Conservation (phyloP, 2,113 vertebrate genomes). For the Psilopogon haemacephalus region DNA sequence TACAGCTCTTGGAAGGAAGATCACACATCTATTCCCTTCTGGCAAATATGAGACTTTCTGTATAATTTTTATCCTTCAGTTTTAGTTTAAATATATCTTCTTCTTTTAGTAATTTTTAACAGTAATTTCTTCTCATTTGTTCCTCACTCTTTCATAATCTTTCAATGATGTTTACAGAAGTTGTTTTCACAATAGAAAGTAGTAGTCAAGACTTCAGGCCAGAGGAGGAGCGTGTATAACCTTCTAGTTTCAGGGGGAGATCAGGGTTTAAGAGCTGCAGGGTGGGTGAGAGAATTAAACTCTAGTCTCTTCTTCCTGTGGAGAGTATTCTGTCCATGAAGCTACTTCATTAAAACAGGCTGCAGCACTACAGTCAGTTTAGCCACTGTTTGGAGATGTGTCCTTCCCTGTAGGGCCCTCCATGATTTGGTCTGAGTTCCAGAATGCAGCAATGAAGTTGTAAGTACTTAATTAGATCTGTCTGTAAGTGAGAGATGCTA, state of each 20-base stretch:
- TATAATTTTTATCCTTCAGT: not conserved
- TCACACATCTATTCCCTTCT: not conserved
- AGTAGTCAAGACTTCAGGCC: not conserved
- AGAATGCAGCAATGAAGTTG: not conserved
- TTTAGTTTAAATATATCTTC: not conserved
- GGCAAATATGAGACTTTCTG: not conserved
- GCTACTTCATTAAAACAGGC: not conserved
- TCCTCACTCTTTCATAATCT: not conserved
- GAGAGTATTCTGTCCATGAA: not conserved
- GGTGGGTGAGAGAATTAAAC: not conserved
- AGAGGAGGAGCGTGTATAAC: not conserved
- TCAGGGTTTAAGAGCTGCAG: not conserved
- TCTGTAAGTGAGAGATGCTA: not conserved
- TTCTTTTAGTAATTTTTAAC: not conserved
- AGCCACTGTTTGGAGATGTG: not conserved
- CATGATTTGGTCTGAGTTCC: not conserved
- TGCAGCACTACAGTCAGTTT: not conserved
- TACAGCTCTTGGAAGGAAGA: not conserved
- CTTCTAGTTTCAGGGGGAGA: not conserved
- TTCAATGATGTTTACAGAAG: not conserved
- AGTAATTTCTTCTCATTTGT: not conserved
- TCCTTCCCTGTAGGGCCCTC: fast-evolving
- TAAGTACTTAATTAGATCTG: not conserved
- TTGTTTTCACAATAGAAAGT: fast-evolving
- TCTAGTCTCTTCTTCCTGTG: not conserved